These are phyloP conservation scores for Melipona beecheii DNA, from an alignment of 2,888 invertebrate species.

Conservation along the genomic window DNA sequence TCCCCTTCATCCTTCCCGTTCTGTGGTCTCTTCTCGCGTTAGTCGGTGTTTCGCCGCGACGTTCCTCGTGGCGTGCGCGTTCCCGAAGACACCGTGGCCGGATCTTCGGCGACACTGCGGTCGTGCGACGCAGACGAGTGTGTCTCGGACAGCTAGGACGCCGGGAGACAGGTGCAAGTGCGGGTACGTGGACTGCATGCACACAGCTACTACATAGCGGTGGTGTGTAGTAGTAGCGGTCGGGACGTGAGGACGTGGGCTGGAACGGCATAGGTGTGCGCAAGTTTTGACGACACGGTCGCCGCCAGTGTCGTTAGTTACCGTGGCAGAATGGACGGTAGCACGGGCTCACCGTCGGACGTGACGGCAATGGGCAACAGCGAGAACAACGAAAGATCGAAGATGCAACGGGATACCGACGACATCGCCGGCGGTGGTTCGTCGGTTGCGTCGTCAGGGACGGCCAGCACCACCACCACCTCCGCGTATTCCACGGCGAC, in stretches of 20 bases:
- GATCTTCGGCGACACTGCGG: conserved; percentile 40
- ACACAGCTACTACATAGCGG: not conserved
- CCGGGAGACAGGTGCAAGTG: conserved; percentile 72
- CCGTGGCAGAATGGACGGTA: conserved; percentile 75
- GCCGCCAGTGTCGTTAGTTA: conserved; percentile 43
- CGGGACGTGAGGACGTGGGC: conserved; percentile 34
- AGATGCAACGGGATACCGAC: conserved; percentile 51
- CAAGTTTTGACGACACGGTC: conserved; percentile 29
- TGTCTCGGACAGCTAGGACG: conserved; percentile 46
- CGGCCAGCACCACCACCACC: conserved; percentile 7
- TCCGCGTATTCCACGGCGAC: conserved; percentile 41
- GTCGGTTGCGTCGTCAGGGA: conserved; percentile 14
- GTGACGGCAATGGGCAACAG: conserved; percentile 73
- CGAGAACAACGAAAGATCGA: conserved; percentile 66
- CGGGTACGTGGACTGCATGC: conserved; percentile 43
- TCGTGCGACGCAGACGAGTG: conserved; percentile 47
- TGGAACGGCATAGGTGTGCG: conserved; percentile 32
- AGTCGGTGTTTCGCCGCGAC: conserved; percentile 24
- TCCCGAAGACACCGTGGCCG: conserved; percentile 54
- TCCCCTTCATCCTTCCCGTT: not conserved
- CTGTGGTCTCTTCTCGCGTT: not conserved
- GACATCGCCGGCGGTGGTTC: conserved; percentile 45
- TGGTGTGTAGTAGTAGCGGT: conserved; percentile 7
- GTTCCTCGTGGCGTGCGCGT: conserved; percentile 66
- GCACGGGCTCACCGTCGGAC: conserved; percentile 74